Conservation (phyloP, 2,888 invertebrate species). For the Chrysolina americana region DNA sequence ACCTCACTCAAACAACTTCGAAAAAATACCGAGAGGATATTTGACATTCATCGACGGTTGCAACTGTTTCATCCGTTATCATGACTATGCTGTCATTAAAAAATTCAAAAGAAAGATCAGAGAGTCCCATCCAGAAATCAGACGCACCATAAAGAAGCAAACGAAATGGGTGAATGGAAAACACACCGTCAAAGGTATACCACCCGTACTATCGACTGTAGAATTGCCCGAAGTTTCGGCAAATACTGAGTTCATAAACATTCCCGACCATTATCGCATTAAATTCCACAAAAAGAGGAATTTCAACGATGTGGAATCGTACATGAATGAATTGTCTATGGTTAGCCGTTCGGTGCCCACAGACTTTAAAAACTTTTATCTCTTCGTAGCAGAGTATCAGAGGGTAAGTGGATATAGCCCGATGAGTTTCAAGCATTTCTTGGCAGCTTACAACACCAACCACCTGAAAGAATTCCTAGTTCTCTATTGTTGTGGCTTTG, state of each 20-base stretch:
- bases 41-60: slow-evolving; percentile 35
- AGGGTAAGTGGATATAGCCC: slow-evolving; percentile 48
- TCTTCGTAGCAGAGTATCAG: slow-evolving; percentile 52
- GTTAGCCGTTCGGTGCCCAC: slow-evolving; percentile 27
- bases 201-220: background rate
- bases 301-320: background rate
- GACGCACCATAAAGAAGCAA: background rate
- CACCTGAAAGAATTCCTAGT: slow-evolving; percentile 36
- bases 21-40: slow-evolving; percentile 41
- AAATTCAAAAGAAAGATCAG: background rate
- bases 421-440: slow-evolving; percentile 51
- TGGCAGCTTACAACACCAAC: slow-evolving; percentile 52
- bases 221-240: background rate
- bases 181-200: background rate
- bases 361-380: slow-evolving; percentile 49
- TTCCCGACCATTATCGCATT: background rate
- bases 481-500: background rate
- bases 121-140: background rate
- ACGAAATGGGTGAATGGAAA: background rate
- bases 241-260: background rate
- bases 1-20: slow-evolving; percentile 5
- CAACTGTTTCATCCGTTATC: slow-evolving; percentile 39
- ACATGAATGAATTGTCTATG: background rate
- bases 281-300: slow-evolving; percentile 1
- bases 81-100: background rate